Base-by-base conservation (phyloP, 2,797 vertebrate species). In the Cheirogaleus major region DNA sequence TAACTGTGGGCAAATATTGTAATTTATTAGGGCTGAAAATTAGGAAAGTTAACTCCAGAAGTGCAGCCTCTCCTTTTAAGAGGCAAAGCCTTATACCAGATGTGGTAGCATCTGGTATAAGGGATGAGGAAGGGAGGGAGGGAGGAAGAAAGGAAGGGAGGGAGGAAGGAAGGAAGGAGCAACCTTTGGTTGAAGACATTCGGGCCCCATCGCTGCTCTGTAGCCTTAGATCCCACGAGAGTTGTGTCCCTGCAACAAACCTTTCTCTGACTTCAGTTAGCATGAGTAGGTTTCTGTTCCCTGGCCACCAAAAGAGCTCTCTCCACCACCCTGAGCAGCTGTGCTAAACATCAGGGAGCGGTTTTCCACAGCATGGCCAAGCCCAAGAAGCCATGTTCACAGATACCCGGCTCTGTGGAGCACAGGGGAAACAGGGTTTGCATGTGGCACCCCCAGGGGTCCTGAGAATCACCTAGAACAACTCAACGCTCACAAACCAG, bases 31-130 rank as follows among this genome's bases (percentile, higher is more conserved):
- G 52, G 32, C 10, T 57, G 35, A 83, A 67, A 82, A 92, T 59
- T 25, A 95, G 57, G 41, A n/a, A 50, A 1, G 22, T 79, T 81
- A 70, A 55, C 79, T 50, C 69, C 67, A 70, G 67, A 38, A 82
- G 45, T n/a, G 55, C 89, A 63, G 73, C 63, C 65, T 38, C 78
- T 86, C 52, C 43, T 94, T 83, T 63, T 38, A 91, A 76, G 35
- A 75, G 45, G 57, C 69, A 86, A 92, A 81, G 14, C 67, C 69
- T 82, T 63, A 45, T 57, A 59, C 23, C 78, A 32, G 30, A 41
- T 48, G 45, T 32, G 90, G 23, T 17, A 7, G 12, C 38, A 10
- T 63, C 61, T 63, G 61, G 61, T 17, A 15, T 27, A 35, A 14
- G 35, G 61, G 59, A 61, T 5, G 38, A 59, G 57, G 86, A 10